These are phyloP conservation scores for Onychomys leucogaster DNA, from an alignment of 2,797 vertebrate species.

Conservation along the genomic window DNA sequence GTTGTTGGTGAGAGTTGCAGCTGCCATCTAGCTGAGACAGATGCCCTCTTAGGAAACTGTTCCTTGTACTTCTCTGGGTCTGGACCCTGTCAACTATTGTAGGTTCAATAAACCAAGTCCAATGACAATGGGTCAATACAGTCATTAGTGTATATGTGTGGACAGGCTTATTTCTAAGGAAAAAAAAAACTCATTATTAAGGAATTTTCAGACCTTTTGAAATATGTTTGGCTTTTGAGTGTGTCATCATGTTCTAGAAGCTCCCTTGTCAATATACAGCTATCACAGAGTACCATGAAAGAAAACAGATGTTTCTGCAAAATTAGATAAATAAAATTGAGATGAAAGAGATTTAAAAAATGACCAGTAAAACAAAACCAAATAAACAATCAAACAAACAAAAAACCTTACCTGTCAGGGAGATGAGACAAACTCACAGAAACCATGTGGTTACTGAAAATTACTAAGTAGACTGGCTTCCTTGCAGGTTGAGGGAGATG, in stretches of 20 bases:
- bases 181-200: neutral
- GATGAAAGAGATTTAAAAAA: neutral
- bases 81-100: neutral
- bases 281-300: neutral
- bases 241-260: neutral
- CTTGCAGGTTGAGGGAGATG: neutral
- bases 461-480: neutral
- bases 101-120: neutral
- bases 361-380: neutral
- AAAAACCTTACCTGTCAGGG: neutral
- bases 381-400: neutral
- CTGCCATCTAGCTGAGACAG: neutral
- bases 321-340: neutral
- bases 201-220: neutral
- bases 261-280: neutral
- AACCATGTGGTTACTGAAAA: neutral
- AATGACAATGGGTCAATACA: neutral
- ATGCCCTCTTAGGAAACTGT: neutral
- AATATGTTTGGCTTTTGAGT: conserved; percentile 15
- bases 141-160: neutral
- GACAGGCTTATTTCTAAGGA: neutral
- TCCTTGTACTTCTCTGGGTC: neutral
- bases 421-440: neutral
- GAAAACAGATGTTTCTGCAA: neutral
- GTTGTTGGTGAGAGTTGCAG: neutral